Percentiles rank a stretch among this genome's conserved stretches.
phyloP scores from a whole-genome alignment of 2,888 invertebrate genomes.

The Noctua janthina region DNA sequence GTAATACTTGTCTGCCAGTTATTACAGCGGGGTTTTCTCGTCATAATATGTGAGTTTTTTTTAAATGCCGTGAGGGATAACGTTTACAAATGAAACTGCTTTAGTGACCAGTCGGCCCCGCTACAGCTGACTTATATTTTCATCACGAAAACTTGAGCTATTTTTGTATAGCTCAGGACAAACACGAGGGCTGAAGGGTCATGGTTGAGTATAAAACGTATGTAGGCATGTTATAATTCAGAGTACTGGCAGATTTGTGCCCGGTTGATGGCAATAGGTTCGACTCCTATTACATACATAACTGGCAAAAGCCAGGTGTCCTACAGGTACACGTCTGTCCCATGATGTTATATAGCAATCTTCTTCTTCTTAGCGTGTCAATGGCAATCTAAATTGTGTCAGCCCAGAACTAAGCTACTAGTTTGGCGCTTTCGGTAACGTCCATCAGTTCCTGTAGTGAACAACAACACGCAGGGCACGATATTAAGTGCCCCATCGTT shows the following conservation, averaged over 20 bases:
- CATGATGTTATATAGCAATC: neutral
- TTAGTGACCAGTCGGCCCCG: neutral
- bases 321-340: neutral
- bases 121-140: neutral
- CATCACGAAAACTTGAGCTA: neutral
- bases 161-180: neutral
- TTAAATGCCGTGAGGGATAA: neutral
- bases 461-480: too few relatives aligned
- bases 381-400: too few relatives aligned
- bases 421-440: too few relatives aligned
- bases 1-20: neutral
- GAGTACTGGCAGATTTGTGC: neutral
- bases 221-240: neutral
- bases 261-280: neutral
- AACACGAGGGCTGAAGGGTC: neutral
- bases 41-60: neutral
- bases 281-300: neutral
- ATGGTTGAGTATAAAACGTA: neutral
- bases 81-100: conserved; percentile 2
- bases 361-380: too few relatives aligned
- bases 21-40: neutral
- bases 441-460: too few relatives aligned
- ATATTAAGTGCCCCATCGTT: too few relatives aligned
- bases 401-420: too few relatives aligned
- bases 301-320: neutral